Conservation (phyloP, 2,888 invertebrate genomes). For the Drosophila lutescens region DNA sequence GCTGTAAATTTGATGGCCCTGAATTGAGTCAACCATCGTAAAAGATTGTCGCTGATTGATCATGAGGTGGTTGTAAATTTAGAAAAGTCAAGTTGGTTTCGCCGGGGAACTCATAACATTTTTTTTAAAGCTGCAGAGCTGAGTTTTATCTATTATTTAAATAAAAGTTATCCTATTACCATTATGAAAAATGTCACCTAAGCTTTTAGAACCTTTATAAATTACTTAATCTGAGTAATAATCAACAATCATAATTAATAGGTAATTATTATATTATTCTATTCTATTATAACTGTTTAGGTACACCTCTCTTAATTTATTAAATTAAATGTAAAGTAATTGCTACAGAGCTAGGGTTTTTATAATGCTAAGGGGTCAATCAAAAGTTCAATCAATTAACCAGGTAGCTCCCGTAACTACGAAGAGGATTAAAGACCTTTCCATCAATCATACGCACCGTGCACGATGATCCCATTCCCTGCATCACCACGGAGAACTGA, state of each 20-base stretch:
- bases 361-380: too few relatives aligned
- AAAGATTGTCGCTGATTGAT: neutral
- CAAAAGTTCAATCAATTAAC: constrained; percentile 7
- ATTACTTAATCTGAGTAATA: too few relatives aligned
- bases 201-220: too few relatives aligned
- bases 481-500: constrained; percentile 82
- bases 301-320: too few relatives aligned
- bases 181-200: too few relatives aligned
- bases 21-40: constrained; percentile 8
- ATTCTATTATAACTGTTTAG: too few relatives aligned
- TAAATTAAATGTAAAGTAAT: neutral
- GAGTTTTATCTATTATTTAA: too few relatives aligned
- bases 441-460: constrained; percentile 74
- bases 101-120: too few relatives aligned
- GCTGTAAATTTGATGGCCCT: constrained; percentile 27
- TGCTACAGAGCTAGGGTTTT: neutral
- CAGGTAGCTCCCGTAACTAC: neutral
- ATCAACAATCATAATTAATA: too few relatives aligned
- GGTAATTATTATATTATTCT: too few relatives aligned
- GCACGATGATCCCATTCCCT: constrained; percentile 77
- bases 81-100: neutral
- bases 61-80: neutral
- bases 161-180: too few relatives aligned
- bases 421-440: neutral
- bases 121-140: too few relatives aligned